phyloP scores from a whole-genome alignment of 2,113 vertebrate species.

The Podocnemis expansa region DNA sequence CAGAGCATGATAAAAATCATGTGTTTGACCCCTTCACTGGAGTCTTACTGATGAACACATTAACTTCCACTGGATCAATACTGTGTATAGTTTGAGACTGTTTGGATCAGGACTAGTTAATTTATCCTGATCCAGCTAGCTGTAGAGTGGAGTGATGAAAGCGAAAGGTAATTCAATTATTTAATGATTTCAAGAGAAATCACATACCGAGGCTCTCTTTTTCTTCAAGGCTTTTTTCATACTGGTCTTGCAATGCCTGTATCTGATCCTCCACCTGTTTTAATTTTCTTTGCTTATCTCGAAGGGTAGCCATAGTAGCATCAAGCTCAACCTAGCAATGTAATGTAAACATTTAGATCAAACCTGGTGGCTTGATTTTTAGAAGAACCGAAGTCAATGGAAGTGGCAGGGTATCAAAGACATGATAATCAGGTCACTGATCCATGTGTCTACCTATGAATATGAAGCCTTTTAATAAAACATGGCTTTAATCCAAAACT shows the following conservation, averaged over 20 bases:
- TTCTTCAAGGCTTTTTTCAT: conserved; percentile 80
- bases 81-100: background rate
- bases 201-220: conserved; percentile 82
- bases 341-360: background rate
- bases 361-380: background rate
- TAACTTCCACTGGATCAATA: background rate
- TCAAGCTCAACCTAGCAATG: conserved; percentile 83
- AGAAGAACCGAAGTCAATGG: background rate
- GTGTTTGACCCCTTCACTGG: background rate
- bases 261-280: conserved; percentile 83
- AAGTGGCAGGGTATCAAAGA: background rate
- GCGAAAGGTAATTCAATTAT: background rate
- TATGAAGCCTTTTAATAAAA: background rate
- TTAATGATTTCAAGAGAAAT: background rate
- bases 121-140: background rate
- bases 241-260: conserved; percentile 81
- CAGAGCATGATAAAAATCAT: background rate
- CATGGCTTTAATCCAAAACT: background rate
- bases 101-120: background rate
- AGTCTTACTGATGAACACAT: background rate
- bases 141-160: background rate
- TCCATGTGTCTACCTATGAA: background rate
- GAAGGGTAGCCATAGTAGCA: conserved; percentile 79
- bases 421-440: background rate
- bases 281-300: conserved; percentile 81